Conservation (phyloP, 2,888 invertebrate species). For the Drosophila limbata region DNA sequence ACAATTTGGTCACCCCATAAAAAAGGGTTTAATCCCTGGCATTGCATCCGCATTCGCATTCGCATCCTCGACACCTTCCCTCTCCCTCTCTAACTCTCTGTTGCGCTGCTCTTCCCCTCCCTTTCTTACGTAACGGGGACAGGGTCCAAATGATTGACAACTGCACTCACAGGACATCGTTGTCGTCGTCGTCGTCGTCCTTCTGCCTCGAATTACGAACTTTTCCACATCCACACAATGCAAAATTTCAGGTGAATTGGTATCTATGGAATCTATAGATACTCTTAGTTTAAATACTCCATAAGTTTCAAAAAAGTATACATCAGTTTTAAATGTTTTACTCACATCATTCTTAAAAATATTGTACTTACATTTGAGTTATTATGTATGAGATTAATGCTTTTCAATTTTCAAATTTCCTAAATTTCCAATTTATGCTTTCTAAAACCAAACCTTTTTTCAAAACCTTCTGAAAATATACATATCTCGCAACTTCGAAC, state of each 20-base stretch:
- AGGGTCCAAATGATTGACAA: conserved; percentile 54
- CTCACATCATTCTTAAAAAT: too few species aligned
- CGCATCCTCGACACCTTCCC: not conserved
- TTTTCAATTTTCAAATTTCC: not conserved
- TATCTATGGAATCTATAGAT: not conserved
- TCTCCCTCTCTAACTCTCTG: not conserved
- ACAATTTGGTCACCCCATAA: conserved; percentile 51
- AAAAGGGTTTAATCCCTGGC: conserved; percentile 25
- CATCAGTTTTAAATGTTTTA: too few species aligned
- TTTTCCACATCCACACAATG: conserved; percentile 1
- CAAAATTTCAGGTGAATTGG: not conserved
- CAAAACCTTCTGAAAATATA: too few species aligned
- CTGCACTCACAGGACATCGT: conserved; percentile 24
- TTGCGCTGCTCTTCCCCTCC: not conserved
- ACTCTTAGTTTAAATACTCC: not conserved
- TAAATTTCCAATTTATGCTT: too few species aligned
- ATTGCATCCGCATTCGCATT: conserved; percentile 3
- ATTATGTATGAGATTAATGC: too few species aligned
- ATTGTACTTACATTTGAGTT: not conserved
- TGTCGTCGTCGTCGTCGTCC: conserved; percentile 1
- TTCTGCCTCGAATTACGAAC: conserved; percentile 4
- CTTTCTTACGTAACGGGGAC: not conserved
- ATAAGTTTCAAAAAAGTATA: not conserved
- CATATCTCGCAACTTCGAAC: too few species aligned
- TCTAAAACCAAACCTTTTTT: too few species aligned